These are phyloP conservation scores for Propithecus deckenii DNA, from an alignment of 2,797 vertebrate genomes.

Conservation along the genomic window DNA sequence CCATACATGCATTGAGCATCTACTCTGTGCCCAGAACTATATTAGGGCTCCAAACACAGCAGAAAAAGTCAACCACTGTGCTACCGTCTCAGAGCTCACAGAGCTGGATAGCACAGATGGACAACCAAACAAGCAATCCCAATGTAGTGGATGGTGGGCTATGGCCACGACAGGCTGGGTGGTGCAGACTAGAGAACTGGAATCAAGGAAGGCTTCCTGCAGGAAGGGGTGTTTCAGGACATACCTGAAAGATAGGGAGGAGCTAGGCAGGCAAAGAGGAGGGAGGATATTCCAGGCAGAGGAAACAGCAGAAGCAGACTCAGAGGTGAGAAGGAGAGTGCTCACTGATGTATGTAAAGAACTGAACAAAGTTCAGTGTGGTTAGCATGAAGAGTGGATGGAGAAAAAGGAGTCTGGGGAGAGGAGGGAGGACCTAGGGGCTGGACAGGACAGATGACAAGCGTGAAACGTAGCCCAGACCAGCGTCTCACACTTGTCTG, in stretches of 20 bases:
- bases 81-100: not conserved
- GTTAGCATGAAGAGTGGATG: not conserved
- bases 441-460: no score
- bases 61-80: not conserved
- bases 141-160: not conserved
- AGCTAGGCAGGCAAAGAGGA: not conserved
- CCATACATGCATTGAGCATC: not conserved
- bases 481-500: not conserved
- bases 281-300: not conserved
- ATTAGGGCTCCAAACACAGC: not conserved
- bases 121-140: not conserved
- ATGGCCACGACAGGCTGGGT: not conserved
- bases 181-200: not conserved
- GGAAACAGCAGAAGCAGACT: not conserved
- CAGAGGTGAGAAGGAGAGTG: not conserved
- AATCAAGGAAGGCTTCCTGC: not conserved
- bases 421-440: fast-evolving
- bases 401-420: not conserved
- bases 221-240: not conserved
- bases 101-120: not conserved
- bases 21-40: not conserved
- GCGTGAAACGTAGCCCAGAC: fast-evolving
- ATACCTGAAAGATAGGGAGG: not conserved
- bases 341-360: not conserved
- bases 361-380: fast-evolving